Base-by-base conservation (phyloP, 2,888 invertebrate genomes). In the Isoperla grammatica region DNA sequence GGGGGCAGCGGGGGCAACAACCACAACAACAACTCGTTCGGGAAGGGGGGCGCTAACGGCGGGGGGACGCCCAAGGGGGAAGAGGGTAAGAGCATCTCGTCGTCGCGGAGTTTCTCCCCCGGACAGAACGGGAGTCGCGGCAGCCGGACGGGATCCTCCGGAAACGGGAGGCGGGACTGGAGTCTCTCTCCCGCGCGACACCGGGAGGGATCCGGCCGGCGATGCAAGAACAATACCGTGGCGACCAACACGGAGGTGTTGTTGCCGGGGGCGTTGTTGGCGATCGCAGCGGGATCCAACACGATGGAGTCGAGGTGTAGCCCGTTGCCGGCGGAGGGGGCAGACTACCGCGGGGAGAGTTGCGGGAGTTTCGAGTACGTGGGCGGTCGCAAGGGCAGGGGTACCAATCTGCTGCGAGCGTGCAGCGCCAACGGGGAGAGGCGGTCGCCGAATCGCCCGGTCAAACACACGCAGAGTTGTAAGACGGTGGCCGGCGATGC, bases 291-390 rank as follows among this genome's bases (percentile, higher is more conserved):
- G 9, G 75, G 74, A 8, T 74, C 75, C 61, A 75, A 75, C 56
- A 77, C 77, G 1, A 72, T 75, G n/a, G 78, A 78, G 66, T 77
- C 77, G 0, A 60, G 62, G 23, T 79, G 80, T 1, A 76, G 79
- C 17, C 78, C 76, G 37, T 75, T 75, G 75, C 75, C 81, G 2
- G 75, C 80, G 13, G 82, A 84, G 62, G 81, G 81, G 1, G 81
- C 83, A 1, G 82, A 85, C 37, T 81, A 79, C 65, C 77, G 79
- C 63, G 82, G 81, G 6, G 83, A 84, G 67, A 82, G 81, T 60
- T 83, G 83, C 69, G 82, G 81, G 19, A 83, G 83, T 70, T 84
- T 84, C 65, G 83, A 84, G 68, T 84, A 81, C 68, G 76, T 72
- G 63, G 78, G 81, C 22, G 77, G 61, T 19, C 60, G 60, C 20